These are phyloP conservation scores for Saccopteryx bilineata DNA, from an alignment of 2,113 vertebrate genomes.

Conservation along the genomic window DNA sequence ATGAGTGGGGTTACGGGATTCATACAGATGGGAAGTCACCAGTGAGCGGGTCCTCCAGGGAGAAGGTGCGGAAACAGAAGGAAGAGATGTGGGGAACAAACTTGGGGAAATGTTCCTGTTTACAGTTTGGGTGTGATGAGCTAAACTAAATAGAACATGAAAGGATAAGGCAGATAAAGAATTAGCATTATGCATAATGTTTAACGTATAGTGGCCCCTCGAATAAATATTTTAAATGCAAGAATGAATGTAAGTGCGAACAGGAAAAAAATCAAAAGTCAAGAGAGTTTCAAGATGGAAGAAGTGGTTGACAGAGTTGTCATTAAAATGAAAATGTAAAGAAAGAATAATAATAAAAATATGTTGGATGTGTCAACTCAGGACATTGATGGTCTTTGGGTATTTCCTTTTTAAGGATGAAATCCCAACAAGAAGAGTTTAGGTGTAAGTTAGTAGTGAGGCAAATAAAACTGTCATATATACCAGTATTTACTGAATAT, in stretches of 20 bases:
- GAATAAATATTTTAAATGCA: neutral
- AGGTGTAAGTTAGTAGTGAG: neutral
- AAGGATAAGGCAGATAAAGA: neutral
- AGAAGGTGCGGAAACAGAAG: neutral
- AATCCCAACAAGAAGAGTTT: neutral
- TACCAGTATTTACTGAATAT: neutral
- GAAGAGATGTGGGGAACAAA: neutral
- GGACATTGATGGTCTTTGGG: neutral
- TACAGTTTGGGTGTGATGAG: neutral
- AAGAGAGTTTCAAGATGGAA: neutral
- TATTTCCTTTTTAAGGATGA: neutral
- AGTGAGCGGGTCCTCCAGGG: neutral
- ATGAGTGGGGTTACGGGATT: rapidly evolving
- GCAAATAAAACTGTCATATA: neutral
- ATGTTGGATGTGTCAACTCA: neutral
- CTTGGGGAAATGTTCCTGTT: neutral
- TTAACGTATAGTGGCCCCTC: neutral
- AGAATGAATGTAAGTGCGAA: neutral
- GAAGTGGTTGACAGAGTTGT: neutral
- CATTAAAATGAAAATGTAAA: neutral
- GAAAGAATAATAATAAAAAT: neutral
- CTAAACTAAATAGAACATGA: neutral
- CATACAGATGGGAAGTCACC: rapidly evolving
- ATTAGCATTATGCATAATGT: neutral
- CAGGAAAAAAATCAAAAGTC: neutral